A percentile compares a stretch with the other conserved stretches of the same genome.
Conservation (phyloP, 2,797 vertebrate species). For the Lepilemur ruficaudatus region DNA sequence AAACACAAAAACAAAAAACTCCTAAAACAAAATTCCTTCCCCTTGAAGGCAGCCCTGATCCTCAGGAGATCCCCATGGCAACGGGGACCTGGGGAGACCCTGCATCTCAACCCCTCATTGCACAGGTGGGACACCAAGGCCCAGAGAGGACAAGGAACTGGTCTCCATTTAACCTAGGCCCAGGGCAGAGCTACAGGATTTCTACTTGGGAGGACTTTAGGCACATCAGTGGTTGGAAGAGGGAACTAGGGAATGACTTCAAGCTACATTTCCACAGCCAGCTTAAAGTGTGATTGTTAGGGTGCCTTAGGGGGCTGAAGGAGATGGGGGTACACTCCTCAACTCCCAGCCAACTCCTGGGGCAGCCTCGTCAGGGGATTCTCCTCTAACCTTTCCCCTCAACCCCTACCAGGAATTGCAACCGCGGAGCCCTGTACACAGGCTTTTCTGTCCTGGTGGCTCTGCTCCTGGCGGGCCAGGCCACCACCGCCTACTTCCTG, state of each 20-base stretch:
- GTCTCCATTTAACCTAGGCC: not conserved
- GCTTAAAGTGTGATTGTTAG: not conserved
- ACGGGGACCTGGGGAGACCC: not conserved
- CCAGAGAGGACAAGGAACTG: not conserved
- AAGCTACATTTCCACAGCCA: not conserved
- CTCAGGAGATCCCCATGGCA: not conserved
- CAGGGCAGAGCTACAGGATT: not conserved
- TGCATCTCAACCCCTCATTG: not conserved
- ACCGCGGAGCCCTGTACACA: constrained; percentile 85
- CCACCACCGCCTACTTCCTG: constrained; percentile 90
- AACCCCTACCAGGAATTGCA: constrained; percentile 68
- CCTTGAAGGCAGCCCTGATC: not conserved
- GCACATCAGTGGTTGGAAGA: not conserved
- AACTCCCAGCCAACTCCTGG: not conserved
- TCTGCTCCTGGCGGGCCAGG: constrained; percentile 93
- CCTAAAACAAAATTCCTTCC: not conserved
- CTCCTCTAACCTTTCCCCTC: not conserved
- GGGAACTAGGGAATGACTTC: not conserved
- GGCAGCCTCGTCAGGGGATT: not conserved
- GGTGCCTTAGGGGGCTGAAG: not conserved
- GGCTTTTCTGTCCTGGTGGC: constrained; percentile 90
- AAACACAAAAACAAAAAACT: not conserved
- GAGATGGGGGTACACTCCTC: too few relatives aligned
- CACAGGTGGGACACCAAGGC: not conserved
- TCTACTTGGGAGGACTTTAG: not conserved